phyloP scores from a whole-genome alignment of 2,113 vertebrate species.

The Otocyon megalotis region DNA sequence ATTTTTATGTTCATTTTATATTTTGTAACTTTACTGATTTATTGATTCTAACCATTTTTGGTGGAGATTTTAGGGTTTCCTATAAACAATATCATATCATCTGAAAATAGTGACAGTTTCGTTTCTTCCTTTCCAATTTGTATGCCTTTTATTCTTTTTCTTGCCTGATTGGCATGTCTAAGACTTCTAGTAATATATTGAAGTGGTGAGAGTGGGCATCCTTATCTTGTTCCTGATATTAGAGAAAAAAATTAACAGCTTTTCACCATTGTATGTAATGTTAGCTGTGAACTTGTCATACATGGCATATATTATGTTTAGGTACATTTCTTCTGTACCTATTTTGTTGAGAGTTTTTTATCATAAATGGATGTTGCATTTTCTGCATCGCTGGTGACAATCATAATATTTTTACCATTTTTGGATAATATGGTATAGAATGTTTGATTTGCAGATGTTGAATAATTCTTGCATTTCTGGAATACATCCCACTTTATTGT shows the following conservation, averaged over 20 bases:
- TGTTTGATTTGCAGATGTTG: not conserved
- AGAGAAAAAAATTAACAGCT: not conserved
- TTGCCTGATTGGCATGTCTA: not conserved
- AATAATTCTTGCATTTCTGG: not conserved
- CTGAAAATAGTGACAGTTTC: not conserved
- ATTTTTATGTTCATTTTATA: not conserved
- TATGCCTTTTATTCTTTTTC: not conserved
- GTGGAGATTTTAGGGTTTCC: not conserved
- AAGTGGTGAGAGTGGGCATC: not conserved
- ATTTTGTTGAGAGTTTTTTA: not conserved
- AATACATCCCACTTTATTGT: not conserved
- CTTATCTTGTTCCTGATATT: not conserved
- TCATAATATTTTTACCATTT: not conserved
- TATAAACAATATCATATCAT: not conserved
- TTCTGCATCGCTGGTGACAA: not conserved
- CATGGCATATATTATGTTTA: not conserved
- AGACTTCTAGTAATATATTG: not conserved
- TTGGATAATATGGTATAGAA: not conserved
- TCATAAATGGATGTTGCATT: not conserved
- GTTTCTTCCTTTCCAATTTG: not conserved
- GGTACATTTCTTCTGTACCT: not conserved
- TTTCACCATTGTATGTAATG: not conserved
- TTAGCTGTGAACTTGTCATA: not conserved
- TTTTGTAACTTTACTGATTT: not conserved
- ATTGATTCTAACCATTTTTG: not conserved